A percentile compares a stretch with the other conserved stretches of the same genome.
Evolutionary conservation across 2,797 vertebrate species (phyloP).

Genomic region (Bovichtus diacanthus): DNA sequence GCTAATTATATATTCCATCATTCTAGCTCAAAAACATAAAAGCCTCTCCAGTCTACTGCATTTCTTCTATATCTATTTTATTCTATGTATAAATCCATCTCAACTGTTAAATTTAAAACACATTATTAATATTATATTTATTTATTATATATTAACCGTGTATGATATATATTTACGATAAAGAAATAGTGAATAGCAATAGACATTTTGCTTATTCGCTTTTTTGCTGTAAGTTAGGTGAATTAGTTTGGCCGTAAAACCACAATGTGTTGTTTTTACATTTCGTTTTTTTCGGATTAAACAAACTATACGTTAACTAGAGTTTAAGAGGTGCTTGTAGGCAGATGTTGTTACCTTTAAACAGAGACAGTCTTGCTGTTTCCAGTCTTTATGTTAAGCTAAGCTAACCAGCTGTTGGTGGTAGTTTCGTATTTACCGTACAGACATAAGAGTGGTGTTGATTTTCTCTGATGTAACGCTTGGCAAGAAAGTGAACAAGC

Average conservation of each 20-base stretch:
- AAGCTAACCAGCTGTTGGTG: not conserved
- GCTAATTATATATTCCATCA: constrained; percentile 28
- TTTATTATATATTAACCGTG: too few species aligned
- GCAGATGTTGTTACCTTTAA: not conserved
- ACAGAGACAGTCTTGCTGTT: not conserved
- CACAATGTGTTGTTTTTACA: not conserved
- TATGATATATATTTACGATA: not conserved
- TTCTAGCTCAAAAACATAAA: constrained; percentile 12
- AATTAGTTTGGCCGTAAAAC: not conserved
- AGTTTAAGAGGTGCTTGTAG: not conserved
- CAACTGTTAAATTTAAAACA: not conserved
- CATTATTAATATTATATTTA: too few species aligned
- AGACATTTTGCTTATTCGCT: not conserved
- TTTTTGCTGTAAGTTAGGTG: not conserved
- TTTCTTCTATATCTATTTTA: constrained; percentile 1
- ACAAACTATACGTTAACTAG: not conserved
- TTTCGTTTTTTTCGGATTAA: not conserved
- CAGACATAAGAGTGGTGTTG: not conserved
- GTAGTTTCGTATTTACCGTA: not conserved
- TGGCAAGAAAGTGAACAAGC: not conserved
- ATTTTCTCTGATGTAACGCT: constrained; percentile 7
- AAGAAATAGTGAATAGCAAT: not conserved
- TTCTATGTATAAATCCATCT: not conserved
- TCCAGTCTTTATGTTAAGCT: not conserved
- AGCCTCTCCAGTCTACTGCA: not conserved